Evolutionary conservation across 2,888 invertebrate species (phyloP).

Genomic region (Adineta ricciae): DNA sequence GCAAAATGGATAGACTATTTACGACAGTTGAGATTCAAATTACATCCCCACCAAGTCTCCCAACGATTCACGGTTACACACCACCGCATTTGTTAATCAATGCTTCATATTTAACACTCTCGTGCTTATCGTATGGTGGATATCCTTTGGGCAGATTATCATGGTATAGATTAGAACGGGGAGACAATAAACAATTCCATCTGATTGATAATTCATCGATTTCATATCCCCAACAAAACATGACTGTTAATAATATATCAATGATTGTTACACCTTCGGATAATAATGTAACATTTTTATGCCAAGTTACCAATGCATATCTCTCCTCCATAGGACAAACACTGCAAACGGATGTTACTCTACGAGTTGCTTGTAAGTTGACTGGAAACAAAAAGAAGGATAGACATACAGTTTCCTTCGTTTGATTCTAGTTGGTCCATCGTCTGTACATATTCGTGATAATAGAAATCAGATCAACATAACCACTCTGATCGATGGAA

Average conservation of each 20-base stretch:
- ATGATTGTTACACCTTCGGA: slow-evolving; percentile 38
- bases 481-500: neutral
- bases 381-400: too few relatives aligned
- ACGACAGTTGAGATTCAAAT: neutral
- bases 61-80: slow-evolving; percentile 81
- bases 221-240: neutral
- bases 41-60: slow-evolving; percentile 74
- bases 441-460: neutral
- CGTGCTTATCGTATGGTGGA: slow-evolving; percentile 9
- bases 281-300: slow-evolving; percentile 43
- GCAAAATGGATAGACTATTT: neutral
- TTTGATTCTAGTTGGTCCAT: neutral
- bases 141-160: slow-evolving; percentile 24
- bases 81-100: neutral
- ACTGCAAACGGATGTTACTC: neutral
- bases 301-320: slow-evolving; percentile 40
- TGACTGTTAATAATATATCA: slow-evolving; percentile 20
- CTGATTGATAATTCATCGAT: slow-evolving; percentile 26
- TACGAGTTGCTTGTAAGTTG: slow-evolving; percentile 5
- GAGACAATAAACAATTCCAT: neutral
- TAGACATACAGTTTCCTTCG: too few relatives aligned
- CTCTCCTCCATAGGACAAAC: neutral
- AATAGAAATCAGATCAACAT: neutral
- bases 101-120: slow-evolving; percentile 21
- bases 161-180: slow-evolving; percentile 21